phyloP scores from a whole-genome alignment of 2,113 vertebrate species.

The Hemichromis elongatus region DNA sequence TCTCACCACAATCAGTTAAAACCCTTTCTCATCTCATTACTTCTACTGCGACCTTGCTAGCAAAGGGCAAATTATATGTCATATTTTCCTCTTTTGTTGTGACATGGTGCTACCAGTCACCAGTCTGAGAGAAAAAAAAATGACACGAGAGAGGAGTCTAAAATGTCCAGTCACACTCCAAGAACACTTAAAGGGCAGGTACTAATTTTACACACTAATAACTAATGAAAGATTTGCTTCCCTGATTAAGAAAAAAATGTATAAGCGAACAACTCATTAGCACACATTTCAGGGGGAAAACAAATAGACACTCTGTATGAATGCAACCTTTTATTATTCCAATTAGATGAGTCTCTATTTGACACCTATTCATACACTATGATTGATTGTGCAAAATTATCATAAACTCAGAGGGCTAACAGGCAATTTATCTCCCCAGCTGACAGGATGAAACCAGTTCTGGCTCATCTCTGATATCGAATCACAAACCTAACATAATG shows the following conservation, averaged over 20 bases:
- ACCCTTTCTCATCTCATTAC: background rate
- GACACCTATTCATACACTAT: constrained; percentile 6
- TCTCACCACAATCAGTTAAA: background rate
- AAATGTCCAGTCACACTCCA: accelerated
- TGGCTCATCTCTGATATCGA: background rate
- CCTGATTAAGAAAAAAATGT: background rate
- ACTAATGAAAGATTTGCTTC: background rate
- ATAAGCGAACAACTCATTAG: background rate
- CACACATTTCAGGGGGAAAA: background rate
- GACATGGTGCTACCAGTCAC: background rate
- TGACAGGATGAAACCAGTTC: constrained; percentile 16
- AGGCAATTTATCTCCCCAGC: constrained; percentile 2
- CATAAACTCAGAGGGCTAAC: constrained; percentile 35
- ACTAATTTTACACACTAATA: background rate
- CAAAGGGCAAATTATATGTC: background rate
- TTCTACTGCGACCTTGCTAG: background rate
- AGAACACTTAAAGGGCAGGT: accelerated
- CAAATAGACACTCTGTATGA: background rate
- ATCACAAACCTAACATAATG: background rate
- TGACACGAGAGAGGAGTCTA: accelerated
- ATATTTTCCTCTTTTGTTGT: background rate
- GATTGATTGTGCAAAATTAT: constrained; percentile 40
- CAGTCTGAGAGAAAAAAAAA: background rate
- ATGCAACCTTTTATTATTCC: background rate
- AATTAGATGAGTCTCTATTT: constrained; percentile 6